Base-by-base conservation (phyloP, 2,113 vertebrate genomes). In the Puntigrus tetrazona region DNA sequence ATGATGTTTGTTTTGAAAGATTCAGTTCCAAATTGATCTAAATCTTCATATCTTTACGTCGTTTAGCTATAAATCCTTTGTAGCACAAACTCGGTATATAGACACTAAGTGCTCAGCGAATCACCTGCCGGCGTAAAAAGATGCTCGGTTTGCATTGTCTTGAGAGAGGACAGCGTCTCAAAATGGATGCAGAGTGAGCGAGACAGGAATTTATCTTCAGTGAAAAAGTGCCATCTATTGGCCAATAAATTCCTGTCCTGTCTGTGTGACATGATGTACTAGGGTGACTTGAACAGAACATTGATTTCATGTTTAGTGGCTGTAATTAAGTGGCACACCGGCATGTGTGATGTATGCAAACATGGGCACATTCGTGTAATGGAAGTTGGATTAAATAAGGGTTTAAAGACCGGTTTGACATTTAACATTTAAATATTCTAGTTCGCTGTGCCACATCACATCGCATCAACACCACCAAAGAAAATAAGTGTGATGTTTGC, bases 181-280 rank as follows among this genome's bases (percentile, higher is more conserved):
- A 87, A 77, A 81, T 87, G 63, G 85, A 83, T 74, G 34, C 81
- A 29, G 47, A 7, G 45, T 41, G 34, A 41, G 16, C 78, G 38
- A 2, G 2, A 86, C 27, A 11, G 14, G 82, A 79, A 38, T 80
- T 90, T 77, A 92, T 59, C 65, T 63, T 90, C 88, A 91, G 92
- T 92, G 91, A 92, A 89, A 78, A 93, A 94, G 92, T 94, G 94
- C 93, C 94, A 94, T 93, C 94, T 94, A 90, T 92, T 93, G 94
- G 93, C 86, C 82, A 88, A 83, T 82, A 43, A 74, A 14, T 31
- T 57, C 63, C 18, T 38, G 34, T 41, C n/a, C 57, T 45, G 20
- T 36, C 10, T 38, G 61, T 29, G 36, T 63, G 78, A 13, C 16
- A 29, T 67, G 57, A 67, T 81, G 34, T 16, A 7, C 27, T 69